Conservation (phyloP, 2,888 invertebrate genomes). For the Melinaea menophilus region DNA sequence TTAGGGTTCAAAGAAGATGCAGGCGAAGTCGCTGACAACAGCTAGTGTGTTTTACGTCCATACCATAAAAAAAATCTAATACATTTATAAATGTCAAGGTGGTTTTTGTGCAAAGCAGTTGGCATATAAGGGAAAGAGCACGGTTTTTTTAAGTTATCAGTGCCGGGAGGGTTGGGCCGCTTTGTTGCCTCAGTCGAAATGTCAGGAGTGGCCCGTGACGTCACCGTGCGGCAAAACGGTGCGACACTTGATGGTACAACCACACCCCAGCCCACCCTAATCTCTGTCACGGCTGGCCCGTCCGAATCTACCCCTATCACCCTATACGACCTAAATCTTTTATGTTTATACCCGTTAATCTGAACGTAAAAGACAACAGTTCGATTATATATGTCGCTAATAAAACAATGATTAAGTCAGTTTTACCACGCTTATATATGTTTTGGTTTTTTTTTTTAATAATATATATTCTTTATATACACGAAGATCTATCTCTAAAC, state of each 20-base stretch:
- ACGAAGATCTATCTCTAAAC: no score
- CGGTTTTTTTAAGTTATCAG: conserved; percentile 63
- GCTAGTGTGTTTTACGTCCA: neutral
- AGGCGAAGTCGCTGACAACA: no score
- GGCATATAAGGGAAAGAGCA: conserved; percentile 63
- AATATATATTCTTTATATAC: no score
- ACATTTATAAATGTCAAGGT: conserved; percentile 63
- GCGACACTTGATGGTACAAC: conserved; percentile 69
- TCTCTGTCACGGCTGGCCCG: conserved; percentile 64
- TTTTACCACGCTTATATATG: no score
- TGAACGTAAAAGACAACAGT: conserved; percentile 25
- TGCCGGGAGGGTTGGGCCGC: conserved; percentile 66
- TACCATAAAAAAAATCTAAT: neutral
- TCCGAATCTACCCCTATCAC: conserved; percentile 52
- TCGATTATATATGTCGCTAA: conserved; percentile 13
- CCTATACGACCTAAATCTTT: conserved; percentile 49
- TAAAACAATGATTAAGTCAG: no score
- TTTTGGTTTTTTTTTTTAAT: no score
- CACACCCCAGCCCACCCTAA: conserved; percentile 71
- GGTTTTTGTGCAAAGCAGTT: conserved; percentile 46
- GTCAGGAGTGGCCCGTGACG: conserved; percentile 75
- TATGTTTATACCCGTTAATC: conserved; percentile 38
- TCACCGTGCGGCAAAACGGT: conserved; percentile 67
- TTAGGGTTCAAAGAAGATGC: no score
- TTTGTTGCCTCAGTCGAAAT: conserved; percentile 69